A percentile compares a stretch with the other conserved stretches of the same genome.
phyloP scores from a whole-genome alignment of 2,797 vertebrate genomes.

The Pangasius larnaudii region DNA sequence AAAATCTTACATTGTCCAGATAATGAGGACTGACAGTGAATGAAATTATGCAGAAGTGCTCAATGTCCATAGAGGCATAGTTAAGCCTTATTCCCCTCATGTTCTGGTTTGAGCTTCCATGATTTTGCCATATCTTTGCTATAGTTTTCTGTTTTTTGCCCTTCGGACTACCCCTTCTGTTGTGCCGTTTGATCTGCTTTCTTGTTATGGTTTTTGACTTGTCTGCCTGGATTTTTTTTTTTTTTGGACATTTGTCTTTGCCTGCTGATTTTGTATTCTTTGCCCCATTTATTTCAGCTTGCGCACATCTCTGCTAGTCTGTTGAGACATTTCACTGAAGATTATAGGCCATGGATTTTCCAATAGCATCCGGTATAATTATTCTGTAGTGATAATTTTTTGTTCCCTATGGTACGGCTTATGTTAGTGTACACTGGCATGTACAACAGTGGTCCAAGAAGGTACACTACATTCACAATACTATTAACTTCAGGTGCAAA shows the following conservation, averaged over 20 bases:
- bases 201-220: not conserved
- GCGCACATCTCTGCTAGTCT: not conserved
- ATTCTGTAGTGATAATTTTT: not conserved
- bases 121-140: not conserved
- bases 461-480: too few species aligned
- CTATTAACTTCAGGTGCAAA: too few species aligned
- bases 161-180: not conserved
- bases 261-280: not conserved
- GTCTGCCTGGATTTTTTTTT: not conserved
- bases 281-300: not conserved
- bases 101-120: not conserved
- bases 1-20: not conserved
- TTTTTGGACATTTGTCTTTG: not conserved
- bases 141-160: not conserved
- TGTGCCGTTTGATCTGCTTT: not conserved
- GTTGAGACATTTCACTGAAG: not conserved
- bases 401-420: not conserved
- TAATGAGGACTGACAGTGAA: not conserved
- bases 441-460: too few species aligned
- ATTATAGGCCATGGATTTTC: not conserved
- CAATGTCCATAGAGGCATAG: not conserved
- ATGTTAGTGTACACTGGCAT: too few species aligned
- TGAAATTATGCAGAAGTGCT: not conserved
- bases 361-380: not conserved
- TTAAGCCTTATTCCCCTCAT: not conserved